Evolutionary conservation across 2,888 invertebrate species (phyloP), one percentile per base, ranked within the genome.

Genomic region (Himalopsyche kuldschensis): DNA sequence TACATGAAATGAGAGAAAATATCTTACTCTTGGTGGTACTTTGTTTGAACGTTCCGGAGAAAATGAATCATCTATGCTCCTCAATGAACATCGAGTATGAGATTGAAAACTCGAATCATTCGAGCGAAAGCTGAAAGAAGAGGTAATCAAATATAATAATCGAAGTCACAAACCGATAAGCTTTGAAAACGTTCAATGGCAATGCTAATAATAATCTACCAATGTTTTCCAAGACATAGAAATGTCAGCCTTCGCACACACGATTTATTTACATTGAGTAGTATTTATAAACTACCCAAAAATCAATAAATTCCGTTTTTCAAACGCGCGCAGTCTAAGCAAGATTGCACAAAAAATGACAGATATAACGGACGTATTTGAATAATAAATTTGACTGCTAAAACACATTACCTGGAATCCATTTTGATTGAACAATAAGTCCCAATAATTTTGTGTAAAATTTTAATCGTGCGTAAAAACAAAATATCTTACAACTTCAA

Each of bases 181-280:
- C 15, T 78, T 78, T 69, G 30, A 31, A 30, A 31, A 30, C n/a
- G 63, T 41, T 75, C 55, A 41, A 80, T 32, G 41, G n/a, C 27
- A 80, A 75, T 55, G 20, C 6, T 63, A 30, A 31, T 20, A n/a
- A 31, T 55, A 30, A 75, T 31, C 31, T 75, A 31, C 31, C 32
- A 15, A 75, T 75, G 24, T 75, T 75, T 69, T 41, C 20, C 24
- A 75, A 27, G 69, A 27, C 46, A 63, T 48, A 79, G 31, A 55
- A 81, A 31, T 32, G 31, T 20, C 79, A 48, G 17, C 30, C 32
- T 69, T 80, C 41, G 27, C 4, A 20, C 17, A 27, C 24, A 81
- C 35, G 31, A 91, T 91, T 92, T 92, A 92, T 92, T 92, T 92
- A 92, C 91, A 91, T 91, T 90, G 88, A 89, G 87, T 89, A 88